A percentile compares a stretch with the other conserved stretches of the same genome.
These are phyloP conservation scores for Bufo bufo DNA, from an alignment of 2,113 vertebrate species.

Conservation along the genomic window DNA sequence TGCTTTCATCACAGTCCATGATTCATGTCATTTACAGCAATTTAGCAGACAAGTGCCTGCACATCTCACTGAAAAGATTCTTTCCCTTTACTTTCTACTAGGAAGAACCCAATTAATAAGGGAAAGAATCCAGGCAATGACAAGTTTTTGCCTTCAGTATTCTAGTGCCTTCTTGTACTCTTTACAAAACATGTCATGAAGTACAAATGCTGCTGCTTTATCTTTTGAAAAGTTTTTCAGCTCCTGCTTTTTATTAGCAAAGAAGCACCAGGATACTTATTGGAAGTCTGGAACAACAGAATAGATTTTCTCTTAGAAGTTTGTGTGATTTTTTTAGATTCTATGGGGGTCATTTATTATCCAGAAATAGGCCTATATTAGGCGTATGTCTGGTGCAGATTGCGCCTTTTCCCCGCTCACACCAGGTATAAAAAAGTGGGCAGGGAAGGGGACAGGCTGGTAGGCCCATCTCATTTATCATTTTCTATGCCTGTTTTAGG, in stretches of 20 bases:
- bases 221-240: constrained; percentile 47
- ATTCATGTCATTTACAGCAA: constrained; percentile 48
- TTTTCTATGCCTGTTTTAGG: too few relatives aligned
- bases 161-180: constrained; percentile 36
- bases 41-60: constrained; percentile 53
- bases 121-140: constrained; percentile 43
- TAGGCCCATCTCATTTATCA: too few relatives aligned
- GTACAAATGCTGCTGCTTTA: constrained; percentile 33
- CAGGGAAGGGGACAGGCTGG: too few relatives aligned
- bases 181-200: constrained; percentile 45
- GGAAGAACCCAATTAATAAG: constrained; percentile 48
- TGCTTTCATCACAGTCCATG: constrained; percentile 37
- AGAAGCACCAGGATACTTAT: constrained; percentile 31
- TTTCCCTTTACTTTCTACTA: constrained; percentile 41
- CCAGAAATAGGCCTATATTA: too few relatives aligned
- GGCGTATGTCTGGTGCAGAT: too few relatives aligned
- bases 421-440: too few relatives aligned
- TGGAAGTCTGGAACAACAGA: constrained; percentile 13
- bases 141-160: constrained; percentile 55
- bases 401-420: too few relatives aligned
- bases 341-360: too few relatives aligned
- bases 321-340: background rate
- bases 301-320: background rate
- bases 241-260: background rate
- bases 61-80: constrained; percentile 40